Evolutionary conservation across 1,140 invertebrate genomes (phyloP), one percentile per base, ranked within the genome.

Genomic region (Hypothenemus hampei): DNA sequence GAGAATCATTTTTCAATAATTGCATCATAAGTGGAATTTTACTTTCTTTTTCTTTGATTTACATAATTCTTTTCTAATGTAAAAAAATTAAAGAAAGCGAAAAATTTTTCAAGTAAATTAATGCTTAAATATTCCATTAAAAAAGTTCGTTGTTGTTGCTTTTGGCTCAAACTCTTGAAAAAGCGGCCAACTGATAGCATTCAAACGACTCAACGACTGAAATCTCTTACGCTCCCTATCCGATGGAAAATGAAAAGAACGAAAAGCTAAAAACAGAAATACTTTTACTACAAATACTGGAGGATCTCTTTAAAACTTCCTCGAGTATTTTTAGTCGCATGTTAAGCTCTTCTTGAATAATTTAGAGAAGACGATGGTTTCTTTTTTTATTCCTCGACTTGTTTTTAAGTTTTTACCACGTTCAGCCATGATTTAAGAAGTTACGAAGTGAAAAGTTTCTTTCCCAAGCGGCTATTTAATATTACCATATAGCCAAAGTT

Each of bases 341-440:
- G 39, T 41, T 41, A 41, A 41, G 39, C 39, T 16, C 39, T 41
- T 10, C 18, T 3, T 41, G 39, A 41, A 41, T 41, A 41, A 41
- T 41, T 41, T 41, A 41, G 20, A 41, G 7, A 8, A 41, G 39
- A 21, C 39, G 39, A 41, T 20, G 6, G 18, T 21, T 18, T 41
- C 39, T 41, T 41, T 41, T 41, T 41, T 21, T 22, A 20, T 41
- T 21, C 15, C 35, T 36, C 6, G 13, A 41, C 18, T 41, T 41
- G 39, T 41, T 41, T 16, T 21, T 15, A 41, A 41, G 7, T 41
- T 41, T 21, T 21, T 15, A 16, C n/a, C 15, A 7, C 7, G 35
- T 15, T n/a, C n/a, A n/a, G n/a, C n/a, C n/a, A 37, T 37, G 35
- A 37, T 37, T 37, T 37, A 37, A 37, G n/a, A 2, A 37, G 3